These are phyloP conservation scores for Augochlorella aurata DNA, from an alignment of 2,888 invertebrate species.

Conservation along the genomic window DNA sequence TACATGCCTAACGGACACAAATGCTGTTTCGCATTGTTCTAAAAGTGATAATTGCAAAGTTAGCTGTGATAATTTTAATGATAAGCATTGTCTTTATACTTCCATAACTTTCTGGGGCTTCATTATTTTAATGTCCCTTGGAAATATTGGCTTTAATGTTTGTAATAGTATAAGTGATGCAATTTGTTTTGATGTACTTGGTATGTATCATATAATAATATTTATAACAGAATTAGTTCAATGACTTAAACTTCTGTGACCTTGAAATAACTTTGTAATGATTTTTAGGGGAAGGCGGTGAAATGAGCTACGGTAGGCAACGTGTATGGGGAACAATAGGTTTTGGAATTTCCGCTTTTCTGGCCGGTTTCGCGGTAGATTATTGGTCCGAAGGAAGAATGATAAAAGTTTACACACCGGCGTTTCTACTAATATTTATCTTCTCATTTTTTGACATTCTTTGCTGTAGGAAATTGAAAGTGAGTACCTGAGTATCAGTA, in stretches of 20 bases:
- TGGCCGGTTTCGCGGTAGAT: constrained; percentile 88
- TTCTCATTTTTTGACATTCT: constrained; percentile 87
- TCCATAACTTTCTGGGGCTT: constrained; percentile 89
- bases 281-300: constrained; percentile 86
- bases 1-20: constrained; percentile 59
- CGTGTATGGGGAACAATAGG: constrained; percentile 93
- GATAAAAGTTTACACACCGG: constrained; percentile 88
- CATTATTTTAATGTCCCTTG: constrained; percentile 87
- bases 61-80: constrained; percentile 66
- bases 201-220: constrained; percentile 79
- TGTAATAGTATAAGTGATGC: constrained; percentile 94
- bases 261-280: not conserved
- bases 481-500: too few species aligned
- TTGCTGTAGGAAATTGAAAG: constrained; percentile 86
- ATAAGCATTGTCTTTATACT: constrained; percentile 83
- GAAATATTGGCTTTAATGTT: constrained; percentile 92
- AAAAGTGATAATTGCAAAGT: constrained; percentile 60
- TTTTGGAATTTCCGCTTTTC: constrained; percentile 88
- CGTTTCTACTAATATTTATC: constrained; percentile 86
- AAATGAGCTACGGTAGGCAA: constrained; percentile 89
- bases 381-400: constrained; percentile 84
- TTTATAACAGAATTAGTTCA: not conserved
- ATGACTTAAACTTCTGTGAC: not conserved
- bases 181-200: constrained; percentile 93
- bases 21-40: constrained; percentile 50